These are phyloP conservation scores for Tachyglossus aculeatus DNA, from an alignment of 2,797 vertebrate species.

Conservation along the genomic window DNA sequence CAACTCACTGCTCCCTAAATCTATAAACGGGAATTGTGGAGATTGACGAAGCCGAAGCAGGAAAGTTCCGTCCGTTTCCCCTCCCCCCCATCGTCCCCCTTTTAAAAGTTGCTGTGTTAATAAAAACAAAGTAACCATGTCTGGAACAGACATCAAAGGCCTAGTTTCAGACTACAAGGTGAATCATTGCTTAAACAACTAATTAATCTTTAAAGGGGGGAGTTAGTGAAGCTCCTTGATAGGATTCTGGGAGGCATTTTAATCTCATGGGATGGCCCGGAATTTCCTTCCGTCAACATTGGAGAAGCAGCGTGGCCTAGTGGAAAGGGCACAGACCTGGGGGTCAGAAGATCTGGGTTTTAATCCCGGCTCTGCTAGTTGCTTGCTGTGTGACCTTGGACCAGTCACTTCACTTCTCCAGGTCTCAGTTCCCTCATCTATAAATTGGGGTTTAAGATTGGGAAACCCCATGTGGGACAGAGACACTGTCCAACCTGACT, in stretches of 20 bases:
- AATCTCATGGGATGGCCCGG: neutral
- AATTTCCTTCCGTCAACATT: neutral
- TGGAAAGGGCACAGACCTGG: too few relatives aligned
- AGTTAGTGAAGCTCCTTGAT: neutral
- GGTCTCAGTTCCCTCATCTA: too few relatives aligned
- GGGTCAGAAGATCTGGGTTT: too few relatives aligned
- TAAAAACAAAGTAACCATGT: slow-evolving; percentile 31
- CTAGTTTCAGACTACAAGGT: neutral
- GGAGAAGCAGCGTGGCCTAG: neutral
- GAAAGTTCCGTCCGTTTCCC: neutral
- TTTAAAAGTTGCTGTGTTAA: neutral
- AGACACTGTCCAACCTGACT: too few relatives aligned
- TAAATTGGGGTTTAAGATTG: too few relatives aligned
- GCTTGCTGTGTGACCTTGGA: too few relatives aligned
- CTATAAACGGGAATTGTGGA: neutral
- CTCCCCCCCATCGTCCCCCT: neutral
- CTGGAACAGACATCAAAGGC: slow-evolving; percentile 37
- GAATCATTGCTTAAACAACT: neutral
- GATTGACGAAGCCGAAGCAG: neutral
- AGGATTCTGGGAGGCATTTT: neutral
- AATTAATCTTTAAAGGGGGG: slow-evolving; percentile 21
- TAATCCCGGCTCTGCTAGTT: too few relatives aligned
- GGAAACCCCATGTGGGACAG: too few relatives aligned
- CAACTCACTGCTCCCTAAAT: fast-evolving
- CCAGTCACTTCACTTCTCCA: too few relatives aligned